A percentile compares a stretch with the other conserved stretches of the same genome.
phyloP scores from a whole-genome alignment of 2,797 vertebrate species.

The Oryzias sinensis region DNA sequence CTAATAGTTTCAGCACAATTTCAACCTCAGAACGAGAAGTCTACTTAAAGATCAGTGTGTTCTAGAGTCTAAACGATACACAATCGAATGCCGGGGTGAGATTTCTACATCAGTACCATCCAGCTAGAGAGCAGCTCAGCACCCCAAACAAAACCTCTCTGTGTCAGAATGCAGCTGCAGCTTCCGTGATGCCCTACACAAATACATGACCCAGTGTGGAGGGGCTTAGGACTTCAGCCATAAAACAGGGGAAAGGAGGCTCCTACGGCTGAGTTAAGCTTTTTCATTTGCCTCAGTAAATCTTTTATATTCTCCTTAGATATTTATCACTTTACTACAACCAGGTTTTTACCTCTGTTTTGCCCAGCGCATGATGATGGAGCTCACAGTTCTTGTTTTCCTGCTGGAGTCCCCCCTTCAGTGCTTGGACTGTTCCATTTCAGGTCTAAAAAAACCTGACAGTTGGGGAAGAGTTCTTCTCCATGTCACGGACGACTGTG shows the following conservation, averaged over 20 bases:
- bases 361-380: conserved; percentile 6
- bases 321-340: conserved; percentile 4
- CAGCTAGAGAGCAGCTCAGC: conserved; percentile 67
- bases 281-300: background rate
- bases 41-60: background rate
- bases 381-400: conserved; percentile 9
- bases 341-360: background rate
- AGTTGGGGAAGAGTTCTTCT: conserved; percentile 86
- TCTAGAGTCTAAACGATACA: background rate
- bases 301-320: conserved; percentile 8
- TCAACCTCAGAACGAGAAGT: background rate
- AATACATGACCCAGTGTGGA: conserved; percentile 74
- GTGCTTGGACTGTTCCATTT: conserved; percentile 71
- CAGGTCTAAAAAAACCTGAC: conserved; percentile 85
- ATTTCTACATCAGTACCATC: conserved; percentile 72
- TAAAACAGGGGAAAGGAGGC: conserved; percentile 28
- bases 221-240: conserved; percentile 51
- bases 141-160: conserved; percentile 78
- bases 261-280: conserved; percentile 1
- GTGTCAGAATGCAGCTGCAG: conserved; percentile 79
- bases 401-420: conserved; percentile 22
- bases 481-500: conserved; percentile 82
- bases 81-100: background rate
- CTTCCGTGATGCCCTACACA: conserved; percentile 73
- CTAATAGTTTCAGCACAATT: background rate